Conservation (phyloP, 2,888 invertebrate species). For the Tricholauxania praeusta region DNA sequence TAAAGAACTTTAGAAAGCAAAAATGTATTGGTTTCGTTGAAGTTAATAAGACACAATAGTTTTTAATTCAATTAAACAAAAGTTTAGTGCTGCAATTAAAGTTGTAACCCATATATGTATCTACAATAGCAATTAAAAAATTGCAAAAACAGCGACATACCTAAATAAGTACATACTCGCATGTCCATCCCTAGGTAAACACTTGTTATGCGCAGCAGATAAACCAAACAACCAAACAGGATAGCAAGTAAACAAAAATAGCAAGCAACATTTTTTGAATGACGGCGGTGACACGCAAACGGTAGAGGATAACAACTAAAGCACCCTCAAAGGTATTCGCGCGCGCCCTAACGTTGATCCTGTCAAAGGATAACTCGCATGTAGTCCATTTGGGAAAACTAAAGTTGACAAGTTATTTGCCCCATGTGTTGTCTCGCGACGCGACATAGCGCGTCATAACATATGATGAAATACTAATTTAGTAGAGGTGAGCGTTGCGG, state of each 20-base stretch:
- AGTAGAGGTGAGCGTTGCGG: neutral
- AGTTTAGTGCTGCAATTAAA: too few relatives aligned
- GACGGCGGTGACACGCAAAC: neutral
- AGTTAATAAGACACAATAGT: too few relatives aligned
- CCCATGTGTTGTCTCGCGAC: neutral
- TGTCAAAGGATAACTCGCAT: neutral
- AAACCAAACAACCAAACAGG: neutral
- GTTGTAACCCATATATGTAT: too few relatives aligned
- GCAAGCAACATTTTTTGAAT: neutral
- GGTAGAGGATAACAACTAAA: neutral
- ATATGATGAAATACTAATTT: neutral
- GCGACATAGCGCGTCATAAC: neutral
- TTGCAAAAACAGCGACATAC: too few relatives aligned
- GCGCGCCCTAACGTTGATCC: neutral
- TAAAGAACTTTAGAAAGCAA: too few relatives aligned
- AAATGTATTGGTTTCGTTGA: too few relatives aligned
- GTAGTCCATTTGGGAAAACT: neutral
- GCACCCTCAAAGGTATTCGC: neutral
- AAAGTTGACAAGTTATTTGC: slow-evolving; percentile 5
- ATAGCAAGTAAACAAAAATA: slow-evolving; percentile 2
- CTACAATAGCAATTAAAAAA: too few relatives aligned
- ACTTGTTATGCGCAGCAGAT: too few relatives aligned
- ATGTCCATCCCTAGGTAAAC: too few relatives aligned
- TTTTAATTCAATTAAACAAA: too few relatives aligned
- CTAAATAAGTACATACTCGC: too few relatives aligned